These are phyloP conservation scores for Molanna angustata DNA, from an alignment of 2,888 invertebrate genomes.

Conservation along the genomic window DNA sequence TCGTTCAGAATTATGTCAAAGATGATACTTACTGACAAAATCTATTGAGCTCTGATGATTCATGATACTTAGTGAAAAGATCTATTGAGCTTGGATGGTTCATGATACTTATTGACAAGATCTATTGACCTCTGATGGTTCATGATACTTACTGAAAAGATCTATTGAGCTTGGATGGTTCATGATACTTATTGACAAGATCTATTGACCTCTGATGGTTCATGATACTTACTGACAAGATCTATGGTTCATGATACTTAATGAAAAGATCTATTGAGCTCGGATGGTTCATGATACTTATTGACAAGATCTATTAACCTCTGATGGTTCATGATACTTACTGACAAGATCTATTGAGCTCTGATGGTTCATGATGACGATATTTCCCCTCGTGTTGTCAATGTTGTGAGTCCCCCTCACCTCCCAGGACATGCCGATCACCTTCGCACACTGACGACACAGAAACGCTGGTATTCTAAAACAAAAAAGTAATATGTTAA, in stretches of 20 bases:
- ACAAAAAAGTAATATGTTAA: not conserved
- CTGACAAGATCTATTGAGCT: conserved; percentile 82
- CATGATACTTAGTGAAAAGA: too few species aligned
- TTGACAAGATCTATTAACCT: conserved; percentile 81
- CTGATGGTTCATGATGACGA: conserved; percentile 87
- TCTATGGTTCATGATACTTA: not conserved
- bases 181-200: too few species aligned
- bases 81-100: too few species aligned
- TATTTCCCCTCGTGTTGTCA: conserved; percentile 68
- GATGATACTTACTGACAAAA: too few species aligned
- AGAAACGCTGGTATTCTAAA: conserved; percentile 68
- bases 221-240: not conserved
- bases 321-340: conserved; percentile 81
- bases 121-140: too few species aligned
- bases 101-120: too few species aligned
- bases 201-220: too few species aligned
- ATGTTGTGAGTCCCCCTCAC: conserved; percentile 77
- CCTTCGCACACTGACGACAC: conserved; percentile 53
- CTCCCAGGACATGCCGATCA: conserved; percentile 68
- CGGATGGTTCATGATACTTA: conserved; percentile 43
- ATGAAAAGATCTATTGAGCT: not conserved
- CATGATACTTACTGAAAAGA: too few species aligned
- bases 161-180: too few species aligned
- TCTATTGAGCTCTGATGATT: too few species aligned
- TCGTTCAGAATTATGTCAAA: too few species aligned